Evolutionary conservation across 1,140 invertebrate species (phyloP).

Genomic region (Scylla paramamosain): DNA sequence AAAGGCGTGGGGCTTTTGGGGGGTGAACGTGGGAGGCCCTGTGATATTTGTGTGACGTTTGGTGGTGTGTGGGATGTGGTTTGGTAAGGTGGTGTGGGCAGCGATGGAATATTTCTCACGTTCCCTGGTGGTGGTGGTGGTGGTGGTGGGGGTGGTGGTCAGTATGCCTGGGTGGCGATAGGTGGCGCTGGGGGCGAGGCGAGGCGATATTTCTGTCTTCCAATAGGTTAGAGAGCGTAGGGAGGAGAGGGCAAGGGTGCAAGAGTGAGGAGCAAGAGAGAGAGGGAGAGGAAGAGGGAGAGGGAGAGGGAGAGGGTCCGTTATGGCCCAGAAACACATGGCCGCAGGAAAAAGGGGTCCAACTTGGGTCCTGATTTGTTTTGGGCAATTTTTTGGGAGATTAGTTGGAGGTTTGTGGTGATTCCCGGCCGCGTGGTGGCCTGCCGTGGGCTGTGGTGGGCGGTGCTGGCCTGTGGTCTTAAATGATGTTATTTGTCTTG

Average conservation of each 20-base stretch:
- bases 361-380: background rate
- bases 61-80: background rate
- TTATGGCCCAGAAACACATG: constrained; percentile 3
- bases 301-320: background rate
- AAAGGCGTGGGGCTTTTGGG: background rate
- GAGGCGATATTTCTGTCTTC: background rate
- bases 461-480: background rate
- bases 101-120: background rate
- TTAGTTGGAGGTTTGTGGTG: constrained; percentile 9
- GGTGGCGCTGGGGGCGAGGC: background rate
- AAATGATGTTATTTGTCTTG: constrained; percentile 30
- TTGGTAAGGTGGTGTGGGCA: background rate
- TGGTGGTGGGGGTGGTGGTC: background rate
- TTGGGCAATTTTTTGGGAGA: background rate
- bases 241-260: too few species aligned
- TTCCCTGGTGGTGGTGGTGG: background rate
- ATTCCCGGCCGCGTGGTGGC: background rate
- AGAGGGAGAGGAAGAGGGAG: background rate
- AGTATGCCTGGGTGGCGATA: background rate
- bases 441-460: too few species aligned
- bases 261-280: background rate
- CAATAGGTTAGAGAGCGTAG: background rate
- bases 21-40: background rate
- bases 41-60: background rate
- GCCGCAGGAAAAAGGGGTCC: background rate